Evolutionary conservation across 2,888 invertebrate species (phyloP).

Genomic region (Calephelis perditalis): DNA sequence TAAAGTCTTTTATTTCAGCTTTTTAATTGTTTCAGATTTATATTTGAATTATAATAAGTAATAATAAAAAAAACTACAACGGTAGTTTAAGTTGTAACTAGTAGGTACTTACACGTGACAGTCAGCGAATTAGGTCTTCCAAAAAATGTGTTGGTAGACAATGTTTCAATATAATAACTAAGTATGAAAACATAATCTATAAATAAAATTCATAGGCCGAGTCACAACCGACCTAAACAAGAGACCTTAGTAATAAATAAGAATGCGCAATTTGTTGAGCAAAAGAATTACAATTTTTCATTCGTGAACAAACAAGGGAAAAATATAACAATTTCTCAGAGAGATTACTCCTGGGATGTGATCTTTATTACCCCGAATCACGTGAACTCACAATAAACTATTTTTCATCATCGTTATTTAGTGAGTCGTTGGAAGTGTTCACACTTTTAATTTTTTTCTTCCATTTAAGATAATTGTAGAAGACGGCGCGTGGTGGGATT

Average conservation of each 20-base stretch:
- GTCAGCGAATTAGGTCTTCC: too few relatives aligned
- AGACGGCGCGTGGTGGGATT: too few relatives aligned
- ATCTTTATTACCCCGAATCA: conserved; percentile 68
- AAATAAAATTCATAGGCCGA: conserved; percentile 10
- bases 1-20: too few relatives aligned
- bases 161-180: too few relatives aligned
- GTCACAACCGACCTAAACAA: conserved; percentile 3
- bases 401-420: conserved; percentile 71
- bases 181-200: neutral
- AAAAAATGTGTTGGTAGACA: too few relatives aligned
- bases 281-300: conserved; percentile 51
- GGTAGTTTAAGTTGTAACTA: too few relatives aligned
- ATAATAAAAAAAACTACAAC: too few relatives aligned
- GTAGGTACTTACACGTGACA: too few relatives aligned
- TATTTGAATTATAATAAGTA: too few relatives aligned
- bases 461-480: too few relatives aligned
- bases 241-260: conserved; percentile 14
- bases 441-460: conserved; percentile 58
- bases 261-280: conserved; percentile 23
- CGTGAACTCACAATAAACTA: conserved; percentile 72
- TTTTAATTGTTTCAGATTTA: too few relatives aligned
- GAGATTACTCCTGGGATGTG: conserved; percentile 38
- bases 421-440: conserved; percentile 46
- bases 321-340: conserved; percentile 62
- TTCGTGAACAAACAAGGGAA: conserved; percentile 47